Evolutionary conservation across 2,797 vertebrate species (phyloP).

Genomic region (Gadopsis bispinosus): DNA sequence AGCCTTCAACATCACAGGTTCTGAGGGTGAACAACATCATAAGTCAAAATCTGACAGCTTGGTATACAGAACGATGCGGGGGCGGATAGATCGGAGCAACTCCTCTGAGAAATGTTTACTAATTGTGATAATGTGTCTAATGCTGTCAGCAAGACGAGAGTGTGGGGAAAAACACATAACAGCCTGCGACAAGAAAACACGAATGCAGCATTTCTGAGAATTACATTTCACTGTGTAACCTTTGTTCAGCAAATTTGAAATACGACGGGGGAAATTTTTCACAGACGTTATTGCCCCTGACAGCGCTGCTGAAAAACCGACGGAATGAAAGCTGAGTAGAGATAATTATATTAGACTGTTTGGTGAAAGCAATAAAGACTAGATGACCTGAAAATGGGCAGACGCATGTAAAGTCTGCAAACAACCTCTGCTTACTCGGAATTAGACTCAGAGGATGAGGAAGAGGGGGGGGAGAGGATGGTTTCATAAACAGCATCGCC

Average conservation of each 20-base stretch:
- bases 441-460: conserved; percentile 28
- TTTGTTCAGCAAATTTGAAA: conserved; percentile 64
- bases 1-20: background rate
- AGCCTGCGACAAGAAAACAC: conserved; percentile 36
- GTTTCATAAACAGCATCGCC: conserved; percentile 40
- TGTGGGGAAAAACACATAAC: background rate
- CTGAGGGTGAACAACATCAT: conserved; percentile 7
- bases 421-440: conserved; percentile 30
- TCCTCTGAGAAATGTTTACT: conserved; percentile 46
- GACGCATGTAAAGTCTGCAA: conserved; percentile 47
- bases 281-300: conserved; percentile 46
- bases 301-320: conserved; percentile 34
- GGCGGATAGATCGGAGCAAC: conserved; percentile 13
- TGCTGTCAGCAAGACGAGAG: conserved; percentile 42
- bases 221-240: conserved; percentile 48
- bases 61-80: conserved; percentile 1
- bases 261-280: background rate
- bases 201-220: conserved; percentile 64
- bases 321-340: conserved; percentile 26
- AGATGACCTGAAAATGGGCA: conserved; percentile 48
- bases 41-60: conserved; percentile 40
- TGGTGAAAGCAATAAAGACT: conserved; percentile 51
- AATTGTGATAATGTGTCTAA: conserved; percentile 59
- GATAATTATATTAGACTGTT: conserved; percentile 56
- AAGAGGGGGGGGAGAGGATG: background rate